These are phyloP conservation scores for Micrastur ruficollis DNA, from an alignment of 2,797 vertebrate genomes.

Conservation along the genomic window DNA sequence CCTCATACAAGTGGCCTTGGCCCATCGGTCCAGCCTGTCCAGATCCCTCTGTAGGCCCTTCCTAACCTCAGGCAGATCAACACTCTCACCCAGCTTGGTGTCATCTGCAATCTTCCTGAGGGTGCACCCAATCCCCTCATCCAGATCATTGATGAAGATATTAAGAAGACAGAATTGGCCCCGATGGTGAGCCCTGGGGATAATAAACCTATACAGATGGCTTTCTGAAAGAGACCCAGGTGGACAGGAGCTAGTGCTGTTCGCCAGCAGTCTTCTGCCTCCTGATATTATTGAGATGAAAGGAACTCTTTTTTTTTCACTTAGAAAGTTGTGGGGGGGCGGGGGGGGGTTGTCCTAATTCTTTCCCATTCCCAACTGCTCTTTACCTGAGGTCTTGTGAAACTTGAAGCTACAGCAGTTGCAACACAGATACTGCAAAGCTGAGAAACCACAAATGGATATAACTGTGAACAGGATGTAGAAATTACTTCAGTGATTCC, in stretches of 20 bases:
- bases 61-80: neutral
- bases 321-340: no score
- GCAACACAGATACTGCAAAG: neutral
- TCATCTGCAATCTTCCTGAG: neutral
- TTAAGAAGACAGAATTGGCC: neutral
- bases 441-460: neutral
- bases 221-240: neutral
- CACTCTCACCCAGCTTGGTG: neutral
- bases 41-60: neutral
- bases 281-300: neutral
- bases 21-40: neutral
- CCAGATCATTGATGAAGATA: neutral
- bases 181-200: neutral
- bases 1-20: neutral
- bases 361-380: neutral
- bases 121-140: fast-evolving
- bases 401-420: neutral
- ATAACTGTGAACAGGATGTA: neutral
- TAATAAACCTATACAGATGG: neutral
- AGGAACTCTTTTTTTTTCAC: neutral
- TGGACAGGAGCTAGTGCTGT: neutral
- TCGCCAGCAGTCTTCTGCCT: neutral
- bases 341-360: no score
- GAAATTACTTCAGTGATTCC: neutral
- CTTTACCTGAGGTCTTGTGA: neutral